Percentiles rank a stretch among this genome's conserved stretches.
Evolutionary conservation across 2,888 invertebrate genomes (phyloP).

Genomic region (Meiosimyza decipiens): DNA sequence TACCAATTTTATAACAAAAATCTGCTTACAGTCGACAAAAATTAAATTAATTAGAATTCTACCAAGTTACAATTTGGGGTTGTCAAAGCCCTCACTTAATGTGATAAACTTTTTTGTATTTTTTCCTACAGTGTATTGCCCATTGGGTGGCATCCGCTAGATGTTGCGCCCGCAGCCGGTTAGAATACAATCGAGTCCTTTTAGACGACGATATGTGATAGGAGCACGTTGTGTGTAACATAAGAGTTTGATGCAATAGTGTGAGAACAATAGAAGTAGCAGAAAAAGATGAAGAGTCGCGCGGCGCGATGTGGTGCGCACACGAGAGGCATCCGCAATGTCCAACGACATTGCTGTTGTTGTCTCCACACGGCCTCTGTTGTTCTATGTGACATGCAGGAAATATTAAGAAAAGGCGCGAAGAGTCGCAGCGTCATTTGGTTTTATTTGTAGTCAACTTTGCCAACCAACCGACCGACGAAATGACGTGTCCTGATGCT

Average conservation of each 20-base stretch:
- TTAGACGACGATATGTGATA: constrained; percentile 32
- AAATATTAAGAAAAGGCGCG: constrained; percentile 47
- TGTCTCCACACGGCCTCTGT: constrained; percentile 8
- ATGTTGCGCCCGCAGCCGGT: constrained; percentile 19
- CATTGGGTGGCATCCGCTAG: constrained; percentile 7
- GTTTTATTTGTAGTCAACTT: constrained; percentile 39
- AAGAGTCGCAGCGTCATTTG: constrained; percentile 49
- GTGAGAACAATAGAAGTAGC: background rate
- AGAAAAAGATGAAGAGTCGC: background rate
- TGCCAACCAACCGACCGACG: background rate
- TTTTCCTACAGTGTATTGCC: constrained; percentile 28
- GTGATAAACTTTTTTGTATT: background rate
- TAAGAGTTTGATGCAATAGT: background rate
- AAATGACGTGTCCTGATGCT: too few relatives aligned
- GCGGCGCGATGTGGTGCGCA: constrained; percentile 27
- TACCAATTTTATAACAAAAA: too few relatives aligned
- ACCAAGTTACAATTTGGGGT: background rate
- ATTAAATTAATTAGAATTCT: too few relatives aligned
- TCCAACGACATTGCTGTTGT: constrained; percentile 39
- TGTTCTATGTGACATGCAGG: constrained; percentile 22
- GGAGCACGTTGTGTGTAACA: constrained; percentile 21
- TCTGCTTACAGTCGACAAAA: too few relatives aligned
- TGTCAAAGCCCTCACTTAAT: background rate
- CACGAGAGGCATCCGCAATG: constrained; percentile 39
- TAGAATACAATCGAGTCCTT: constrained; percentile 41